Conservation (phyloP, 2,888 invertebrate genomes). For the Linnaemya tessellans region DNA sequence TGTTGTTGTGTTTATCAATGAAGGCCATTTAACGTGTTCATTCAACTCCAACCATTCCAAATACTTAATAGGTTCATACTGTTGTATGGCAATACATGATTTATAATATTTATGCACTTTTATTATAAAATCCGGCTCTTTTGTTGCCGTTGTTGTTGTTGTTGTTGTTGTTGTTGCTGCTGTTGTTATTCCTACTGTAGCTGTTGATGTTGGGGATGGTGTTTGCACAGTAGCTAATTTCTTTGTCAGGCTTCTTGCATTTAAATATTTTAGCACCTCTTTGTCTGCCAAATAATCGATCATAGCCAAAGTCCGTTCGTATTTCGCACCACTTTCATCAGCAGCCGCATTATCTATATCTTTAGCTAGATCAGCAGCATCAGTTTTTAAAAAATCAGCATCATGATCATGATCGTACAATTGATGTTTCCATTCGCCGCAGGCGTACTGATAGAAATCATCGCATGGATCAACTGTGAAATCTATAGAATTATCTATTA, state of each 20-base stretch:
- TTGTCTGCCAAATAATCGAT: constrained; percentile 67
- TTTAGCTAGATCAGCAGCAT: background rate
- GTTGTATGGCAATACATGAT: constrained; percentile 68
- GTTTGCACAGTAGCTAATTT: constrained; percentile 40
- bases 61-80: constrained; percentile 69
- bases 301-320: constrained; percentile 63
- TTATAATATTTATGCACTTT: constrained; percentile 70
- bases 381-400: background rate
- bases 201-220: constrained; percentile 46
- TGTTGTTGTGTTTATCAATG: constrained; percentile 60
- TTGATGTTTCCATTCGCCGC: constrained; percentile 66
- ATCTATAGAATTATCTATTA: constrained; percentile 69
- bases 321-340: constrained; percentile 42
- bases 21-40: constrained; percentile 73
- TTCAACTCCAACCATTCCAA: constrained; percentile 70
- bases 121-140: constrained; percentile 65
- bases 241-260: constrained; percentile 53
- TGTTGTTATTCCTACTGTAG: constrained; percentile 71
- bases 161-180: constrained; percentile 50
- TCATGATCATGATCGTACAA: constrained; percentile 20
- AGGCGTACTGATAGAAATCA: constrained; percentile 70
- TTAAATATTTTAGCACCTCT: constrained; percentile 60
- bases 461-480: constrained; percentile 67
- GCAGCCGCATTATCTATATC: background rate
- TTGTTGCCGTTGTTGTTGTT: constrained; percentile 40